phyloP scores from a whole-genome alignment of 2,888 invertebrate genomes.

The Ennomos quercinarius region DNA sequence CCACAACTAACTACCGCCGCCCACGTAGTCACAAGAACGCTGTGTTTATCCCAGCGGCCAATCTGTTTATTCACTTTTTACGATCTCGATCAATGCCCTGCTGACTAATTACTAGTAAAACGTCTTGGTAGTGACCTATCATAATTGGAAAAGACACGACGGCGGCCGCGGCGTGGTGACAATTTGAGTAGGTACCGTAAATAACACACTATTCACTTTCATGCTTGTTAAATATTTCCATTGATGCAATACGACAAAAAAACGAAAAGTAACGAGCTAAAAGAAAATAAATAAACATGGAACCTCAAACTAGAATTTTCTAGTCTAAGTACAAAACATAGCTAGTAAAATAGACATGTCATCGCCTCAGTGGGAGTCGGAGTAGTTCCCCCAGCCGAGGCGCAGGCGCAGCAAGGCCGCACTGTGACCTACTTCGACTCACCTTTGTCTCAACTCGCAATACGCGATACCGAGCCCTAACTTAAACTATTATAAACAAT shows the following conservation, averaged over 20 bases:
- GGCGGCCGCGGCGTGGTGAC: too few relatives aligned
- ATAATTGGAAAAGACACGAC: too few relatives aligned
- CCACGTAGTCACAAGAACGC: conserved; percentile 45
- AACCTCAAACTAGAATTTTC: too few relatives aligned
- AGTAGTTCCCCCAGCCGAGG: conserved; percentile 64
- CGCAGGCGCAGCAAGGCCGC: conserved; percentile 38
- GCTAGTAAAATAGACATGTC: too few relatives aligned
- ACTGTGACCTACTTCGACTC: conserved; percentile 44
- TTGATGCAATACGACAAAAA: too few relatives aligned
- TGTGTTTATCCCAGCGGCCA: conserved; percentile 41
- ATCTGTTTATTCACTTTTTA: conserved; percentile 37
- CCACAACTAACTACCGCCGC: conserved; percentile 44
- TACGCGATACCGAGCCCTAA: conserved; percentile 60
- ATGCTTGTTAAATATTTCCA: too few relatives aligned
- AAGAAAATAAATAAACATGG: too few relatives aligned
- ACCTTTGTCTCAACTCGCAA: conserved; percentile 72
- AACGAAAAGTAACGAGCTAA: too few relatives aligned
- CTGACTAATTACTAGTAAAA: conserved; percentile 12
- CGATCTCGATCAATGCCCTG: conserved; percentile 18
- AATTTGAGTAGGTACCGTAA: too few relatives aligned
- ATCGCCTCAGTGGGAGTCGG: conserved; percentile 40
- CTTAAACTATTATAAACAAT: conserved; percentile 6
- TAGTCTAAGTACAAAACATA: too few relatives aligned
- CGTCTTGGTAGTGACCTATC: too few relatives aligned
- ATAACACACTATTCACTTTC: too few relatives aligned